These are phyloP conservation scores for Scolopax mira DNA, from an alignment of 2,113 vertebrate genomes.

Conservation along the genomic window DNA sequence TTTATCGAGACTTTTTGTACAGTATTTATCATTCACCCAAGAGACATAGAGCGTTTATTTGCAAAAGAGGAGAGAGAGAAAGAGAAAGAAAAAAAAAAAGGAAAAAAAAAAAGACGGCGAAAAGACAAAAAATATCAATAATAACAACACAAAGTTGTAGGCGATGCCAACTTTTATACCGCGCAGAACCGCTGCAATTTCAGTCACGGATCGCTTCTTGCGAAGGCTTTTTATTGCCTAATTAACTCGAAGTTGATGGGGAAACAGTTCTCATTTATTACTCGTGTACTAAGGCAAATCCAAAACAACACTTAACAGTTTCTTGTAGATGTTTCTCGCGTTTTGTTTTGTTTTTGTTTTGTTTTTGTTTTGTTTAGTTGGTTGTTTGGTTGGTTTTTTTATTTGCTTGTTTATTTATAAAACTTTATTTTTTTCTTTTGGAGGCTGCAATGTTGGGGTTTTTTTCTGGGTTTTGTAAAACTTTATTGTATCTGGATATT, in stretches of 20 bases:
- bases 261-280: conserved; percentile 50
- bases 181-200: conserved; percentile 29
- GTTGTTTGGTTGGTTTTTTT: not conserved
- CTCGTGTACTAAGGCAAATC: conserved; percentile 55
- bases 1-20: conserved; percentile 82
- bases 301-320: conserved; percentile 39
- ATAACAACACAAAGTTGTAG: conserved; percentile 36
- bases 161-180: conserved; percentile 75
- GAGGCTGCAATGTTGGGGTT: conserved; percentile 26
- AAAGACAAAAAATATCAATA: not conserved
- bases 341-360: not conserved
- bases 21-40: conserved; percentile 80
- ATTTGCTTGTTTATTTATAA: conserved; percentile 77
- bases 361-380: not conserved
- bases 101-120: not conserved
- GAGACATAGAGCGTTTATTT: conserved; percentile 62
- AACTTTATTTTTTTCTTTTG: conserved; percentile 58
- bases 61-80: conserved; percentile 17
- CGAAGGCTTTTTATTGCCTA: conserved; percentile 34
- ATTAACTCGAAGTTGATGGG: conserved; percentile 33
- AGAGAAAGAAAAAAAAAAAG: not conserved
- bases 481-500: conserved; percentile 78
- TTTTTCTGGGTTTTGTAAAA: conserved; percentile 82
- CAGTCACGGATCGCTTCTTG: conserved; percentile 11
- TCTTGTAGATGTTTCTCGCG: conserved; percentile 19